These are phyloP conservation scores for Chrysolina oricalcia DNA, from an alignment of 2,888 invertebrate species.

Conservation along the genomic window DNA sequence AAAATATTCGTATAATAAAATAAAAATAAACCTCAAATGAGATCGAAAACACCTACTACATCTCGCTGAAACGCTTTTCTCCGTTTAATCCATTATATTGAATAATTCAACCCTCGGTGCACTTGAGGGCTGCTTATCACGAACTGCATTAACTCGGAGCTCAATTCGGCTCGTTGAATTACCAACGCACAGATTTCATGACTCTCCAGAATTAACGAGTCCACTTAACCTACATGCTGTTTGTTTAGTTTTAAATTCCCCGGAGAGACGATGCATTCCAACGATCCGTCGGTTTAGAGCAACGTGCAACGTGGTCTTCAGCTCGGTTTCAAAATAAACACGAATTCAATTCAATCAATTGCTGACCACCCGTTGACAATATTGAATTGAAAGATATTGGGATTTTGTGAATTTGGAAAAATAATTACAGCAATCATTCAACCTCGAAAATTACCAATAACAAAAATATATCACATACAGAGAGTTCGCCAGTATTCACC, in stretches of 20 bases:
- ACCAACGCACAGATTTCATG: conserved; percentile 1
- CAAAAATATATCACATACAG: too few relatives aligned
- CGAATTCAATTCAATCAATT: background rate
- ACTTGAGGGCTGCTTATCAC: background rate
- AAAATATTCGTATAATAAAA: too few relatives aligned
- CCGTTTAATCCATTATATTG: background rate
- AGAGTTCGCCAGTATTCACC: too few relatives aligned
- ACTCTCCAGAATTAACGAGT: conserved; percentile 17
- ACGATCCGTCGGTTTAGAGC: background rate
- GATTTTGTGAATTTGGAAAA: too few relatives aligned
- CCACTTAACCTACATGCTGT: conserved; percentile 19
- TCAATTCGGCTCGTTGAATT: background rate
- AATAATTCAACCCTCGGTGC: background rate
- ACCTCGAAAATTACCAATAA: too few relatives aligned
- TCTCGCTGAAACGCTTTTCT: background rate
- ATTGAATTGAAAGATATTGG: too few relatives aligned
- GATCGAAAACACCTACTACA: background rate
- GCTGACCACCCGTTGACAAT: too few relatives aligned
- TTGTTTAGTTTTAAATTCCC: conserved; percentile 8
- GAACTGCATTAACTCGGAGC: background rate
- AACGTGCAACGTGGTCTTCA: background rate
- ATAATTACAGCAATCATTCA: too few relatives aligned
- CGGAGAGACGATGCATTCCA: background rate
- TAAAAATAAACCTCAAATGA: too few relatives aligned
- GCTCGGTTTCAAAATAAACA: background rate